These are phyloP conservation scores for Caenorhabditis virilis DNA, from an alignment of 2,888 invertebrate species.

Conservation along the genomic window DNA sequence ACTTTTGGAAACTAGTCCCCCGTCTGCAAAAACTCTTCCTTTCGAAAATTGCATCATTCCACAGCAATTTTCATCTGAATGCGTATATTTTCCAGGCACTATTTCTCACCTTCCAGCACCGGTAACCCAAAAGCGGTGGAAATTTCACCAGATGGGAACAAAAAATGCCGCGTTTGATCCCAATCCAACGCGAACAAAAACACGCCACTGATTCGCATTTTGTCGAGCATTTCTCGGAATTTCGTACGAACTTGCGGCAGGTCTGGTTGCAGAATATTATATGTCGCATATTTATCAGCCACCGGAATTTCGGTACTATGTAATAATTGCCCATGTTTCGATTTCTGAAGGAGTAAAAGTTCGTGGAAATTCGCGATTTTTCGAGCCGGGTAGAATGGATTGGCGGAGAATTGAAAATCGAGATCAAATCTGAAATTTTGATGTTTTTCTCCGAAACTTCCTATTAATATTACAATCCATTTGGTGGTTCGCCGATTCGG, in stretches of 20 bases:
- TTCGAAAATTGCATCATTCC: too few species aligned
- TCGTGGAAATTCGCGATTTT: neutral
- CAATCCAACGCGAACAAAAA: neutral
- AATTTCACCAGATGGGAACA: conserved; percentile 14
- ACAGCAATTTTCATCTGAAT: too few species aligned
- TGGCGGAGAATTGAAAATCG: neutral
- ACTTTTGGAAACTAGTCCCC: too few species aligned
- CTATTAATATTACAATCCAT: neutral
- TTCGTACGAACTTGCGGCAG: neutral
- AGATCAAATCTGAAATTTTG: neutral
- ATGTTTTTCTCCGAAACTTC: neutral
- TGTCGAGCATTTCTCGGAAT: neutral
- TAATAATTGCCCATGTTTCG: neutral
- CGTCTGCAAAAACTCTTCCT: too few species aligned
- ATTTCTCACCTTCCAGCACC: neutral
- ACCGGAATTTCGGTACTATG: neutral
- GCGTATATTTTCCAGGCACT: too few species aligned
- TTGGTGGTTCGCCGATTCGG: neutral
- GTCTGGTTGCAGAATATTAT: neutral
- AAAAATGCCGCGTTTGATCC: conserved; percentile 1
- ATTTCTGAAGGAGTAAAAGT: neutral
- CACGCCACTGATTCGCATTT: neutral
- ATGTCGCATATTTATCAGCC: neutral
- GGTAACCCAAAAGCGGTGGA: conserved; percentile 20
- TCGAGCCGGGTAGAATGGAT: neutral